These are phyloP conservation scores for Strigamia maritima DNA, from an alignment of 2,888 invertebrate species.

Conservation along the genomic window DNA sequence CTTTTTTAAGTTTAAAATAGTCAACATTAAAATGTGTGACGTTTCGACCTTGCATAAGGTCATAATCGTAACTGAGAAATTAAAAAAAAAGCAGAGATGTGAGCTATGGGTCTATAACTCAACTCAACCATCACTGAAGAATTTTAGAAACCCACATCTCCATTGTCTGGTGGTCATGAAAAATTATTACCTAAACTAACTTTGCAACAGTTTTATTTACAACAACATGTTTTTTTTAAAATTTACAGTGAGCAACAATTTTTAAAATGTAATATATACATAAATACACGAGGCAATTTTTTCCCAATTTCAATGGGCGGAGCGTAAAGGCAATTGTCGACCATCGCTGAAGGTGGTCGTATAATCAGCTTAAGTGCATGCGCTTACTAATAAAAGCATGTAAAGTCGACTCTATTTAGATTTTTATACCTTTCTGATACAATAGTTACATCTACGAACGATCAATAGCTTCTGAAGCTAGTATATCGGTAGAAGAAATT, in stretches of 20 bases:
- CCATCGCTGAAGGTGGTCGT: neutral
- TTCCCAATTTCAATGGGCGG: neutral
- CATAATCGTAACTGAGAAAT: too few relatives aligned
- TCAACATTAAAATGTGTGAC: too few relatives aligned
- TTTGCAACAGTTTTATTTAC: conserved; percentile 20
- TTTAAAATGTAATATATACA: neutral
- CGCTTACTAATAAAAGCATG: neutral
- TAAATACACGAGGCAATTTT: neutral
- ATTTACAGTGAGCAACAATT: neutral
- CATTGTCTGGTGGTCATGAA: too few relatives aligned
- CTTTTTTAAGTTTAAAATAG: too few relatives aligned
- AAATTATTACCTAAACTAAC: neutral
- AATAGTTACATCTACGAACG: neutral
- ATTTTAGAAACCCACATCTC: too few relatives aligned
- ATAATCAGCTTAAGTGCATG: neutral
- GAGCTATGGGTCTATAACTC: too few relatives aligned
- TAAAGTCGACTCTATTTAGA: neutral
- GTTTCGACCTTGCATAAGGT: too few relatives aligned
- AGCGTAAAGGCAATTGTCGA: conserved; percentile 12
- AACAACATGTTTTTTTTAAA: neutral
- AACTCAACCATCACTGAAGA: too few relatives aligned
- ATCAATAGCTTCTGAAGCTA: neutral
- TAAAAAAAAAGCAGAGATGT: too few relatives aligned
- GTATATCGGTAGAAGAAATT: neutral
- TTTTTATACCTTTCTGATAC: neutral